phyloP scores from a whole-genome alignment of 2,797 vertebrate species.

The Micrastur ruficollis region DNA sequence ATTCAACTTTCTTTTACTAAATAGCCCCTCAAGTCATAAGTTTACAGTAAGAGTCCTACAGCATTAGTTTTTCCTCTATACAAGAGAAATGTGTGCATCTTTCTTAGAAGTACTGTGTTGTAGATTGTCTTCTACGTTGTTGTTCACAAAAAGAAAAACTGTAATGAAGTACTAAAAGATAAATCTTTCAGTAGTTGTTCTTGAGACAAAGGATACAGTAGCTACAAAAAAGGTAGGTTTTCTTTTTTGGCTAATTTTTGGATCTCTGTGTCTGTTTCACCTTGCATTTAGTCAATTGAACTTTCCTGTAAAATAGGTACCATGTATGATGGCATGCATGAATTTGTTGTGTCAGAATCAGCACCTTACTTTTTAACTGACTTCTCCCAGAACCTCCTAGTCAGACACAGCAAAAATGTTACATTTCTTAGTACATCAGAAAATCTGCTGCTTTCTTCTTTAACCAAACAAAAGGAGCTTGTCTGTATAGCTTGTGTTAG shows the following conservation, averaged over 20 bases:
- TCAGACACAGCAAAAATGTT: not conserved
- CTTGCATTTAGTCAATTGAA: not conserved
- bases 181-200: not conserved
- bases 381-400: not conserved
- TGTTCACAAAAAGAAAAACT: not conserved
- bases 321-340: rapidly evolving
- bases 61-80: not conserved
- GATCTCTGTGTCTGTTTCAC: not conserved
- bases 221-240: not conserved
- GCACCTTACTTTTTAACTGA: not conserved
- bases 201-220: not conserved
- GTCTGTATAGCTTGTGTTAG: not conserved
- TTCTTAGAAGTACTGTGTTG: not conserved
- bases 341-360: not conserved
- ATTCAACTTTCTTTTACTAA: not conserved
- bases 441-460: not conserved
- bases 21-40: not conserved
- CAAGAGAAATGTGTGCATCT: rapidly evolving
- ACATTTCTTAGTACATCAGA: not conserved
- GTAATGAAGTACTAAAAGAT: not conserved
- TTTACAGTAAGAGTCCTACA: not conserved
- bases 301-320: not conserved
- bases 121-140: not conserved
- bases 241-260: not conserved
- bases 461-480: not conserved